A percentile compares a stretch with the other conserved stretches of the same genome.
phyloP scores from a whole-genome alignment of 92 coral and sea anemone species.

The Palythoa grandiflora region DNA sequence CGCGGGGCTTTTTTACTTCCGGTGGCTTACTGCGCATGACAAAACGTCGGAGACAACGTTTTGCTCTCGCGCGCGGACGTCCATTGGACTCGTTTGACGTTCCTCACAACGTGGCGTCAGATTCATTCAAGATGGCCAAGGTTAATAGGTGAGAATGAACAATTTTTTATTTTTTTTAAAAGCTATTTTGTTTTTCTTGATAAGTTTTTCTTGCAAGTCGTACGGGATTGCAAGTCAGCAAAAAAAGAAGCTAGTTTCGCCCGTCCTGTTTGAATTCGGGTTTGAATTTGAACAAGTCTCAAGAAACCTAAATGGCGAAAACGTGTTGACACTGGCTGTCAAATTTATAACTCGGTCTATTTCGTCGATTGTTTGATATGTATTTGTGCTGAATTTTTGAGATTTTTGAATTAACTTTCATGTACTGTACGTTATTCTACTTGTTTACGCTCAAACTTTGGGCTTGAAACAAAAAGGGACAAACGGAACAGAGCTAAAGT shows the following conservation, averaged over 20 bases:
- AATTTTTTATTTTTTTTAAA: not conserved
- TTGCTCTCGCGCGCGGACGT: constrained; percentile 50
- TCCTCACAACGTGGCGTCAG: constrained; percentile 11
- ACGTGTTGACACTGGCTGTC: constrained; percentile 15
- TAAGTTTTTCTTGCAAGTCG: not conserved
- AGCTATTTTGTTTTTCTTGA: not conserved
- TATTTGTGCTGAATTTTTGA: constrained; percentile 20
- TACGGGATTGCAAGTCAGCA: not conserved
- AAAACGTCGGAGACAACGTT: constrained; percentile 28
- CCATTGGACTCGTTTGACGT: constrained; percentile 23
- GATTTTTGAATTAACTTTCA: constrained; percentile 26
- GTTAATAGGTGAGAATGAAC: constrained; percentile 17
- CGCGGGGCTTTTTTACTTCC: constrained; percentile 41
- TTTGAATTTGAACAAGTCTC: constrained; percentile 21
- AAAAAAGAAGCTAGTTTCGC: constrained; percentile 23
- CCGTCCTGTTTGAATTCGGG: constrained; percentile 10
- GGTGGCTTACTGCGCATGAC: constrained; percentile 32
- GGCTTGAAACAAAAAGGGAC: constrained; percentile 31
- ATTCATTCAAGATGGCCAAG: constrained; percentile 3
- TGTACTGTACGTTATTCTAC: constrained; percentile 14
- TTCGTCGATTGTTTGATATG: constrained; percentile 19
- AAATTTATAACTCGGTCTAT: constrained; percentile 6
- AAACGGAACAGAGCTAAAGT: constrained; percentile 24
- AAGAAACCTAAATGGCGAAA: constrained; percentile 15
- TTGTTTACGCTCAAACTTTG: constrained; percentile 6